Conservation (phyloP, 2,797 vertebrate genomes). For the Euphonia xanthogaster region DNA sequence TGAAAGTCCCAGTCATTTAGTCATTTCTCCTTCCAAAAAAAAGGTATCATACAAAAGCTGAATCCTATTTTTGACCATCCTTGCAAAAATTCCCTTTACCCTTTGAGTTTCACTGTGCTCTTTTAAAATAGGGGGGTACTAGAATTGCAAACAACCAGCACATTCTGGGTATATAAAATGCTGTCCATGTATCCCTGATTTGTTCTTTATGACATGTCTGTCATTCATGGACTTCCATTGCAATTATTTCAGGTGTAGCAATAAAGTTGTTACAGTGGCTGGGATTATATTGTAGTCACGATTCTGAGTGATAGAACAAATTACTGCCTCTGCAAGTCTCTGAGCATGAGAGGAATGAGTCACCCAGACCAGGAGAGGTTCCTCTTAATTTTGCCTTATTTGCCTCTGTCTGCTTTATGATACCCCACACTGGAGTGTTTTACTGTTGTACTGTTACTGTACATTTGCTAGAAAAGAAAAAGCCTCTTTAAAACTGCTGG, state of each 20-base stretch:
- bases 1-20: background rate
- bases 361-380: rapidly evolving
- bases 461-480: conserved; percentile 60
- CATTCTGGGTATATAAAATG: background rate
- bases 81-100: background rate
- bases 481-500: conserved; percentile 77
- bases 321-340: background rate
- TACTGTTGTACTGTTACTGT: background rate
- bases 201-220: background rate
- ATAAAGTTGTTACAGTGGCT: background rate
- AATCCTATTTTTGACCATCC: background rate
- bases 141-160: background rate
- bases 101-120: background rate
- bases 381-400: background rate
- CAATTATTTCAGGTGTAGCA: background rate
- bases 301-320: background rate
- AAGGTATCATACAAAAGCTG: background rate
- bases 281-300: background rate
- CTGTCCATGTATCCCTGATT: background rate
- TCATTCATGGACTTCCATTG: background rate
- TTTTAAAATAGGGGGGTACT: background rate
- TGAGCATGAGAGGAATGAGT: background rate
- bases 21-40: background rate
- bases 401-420: conserved; percentile 1
- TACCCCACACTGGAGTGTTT: conserved; percentile 22